These are phyloP conservation scores for Sylvicapra grimmia DNA, from an alignment of 2,113 vertebrate species.

Conservation along the genomic window DNA sequence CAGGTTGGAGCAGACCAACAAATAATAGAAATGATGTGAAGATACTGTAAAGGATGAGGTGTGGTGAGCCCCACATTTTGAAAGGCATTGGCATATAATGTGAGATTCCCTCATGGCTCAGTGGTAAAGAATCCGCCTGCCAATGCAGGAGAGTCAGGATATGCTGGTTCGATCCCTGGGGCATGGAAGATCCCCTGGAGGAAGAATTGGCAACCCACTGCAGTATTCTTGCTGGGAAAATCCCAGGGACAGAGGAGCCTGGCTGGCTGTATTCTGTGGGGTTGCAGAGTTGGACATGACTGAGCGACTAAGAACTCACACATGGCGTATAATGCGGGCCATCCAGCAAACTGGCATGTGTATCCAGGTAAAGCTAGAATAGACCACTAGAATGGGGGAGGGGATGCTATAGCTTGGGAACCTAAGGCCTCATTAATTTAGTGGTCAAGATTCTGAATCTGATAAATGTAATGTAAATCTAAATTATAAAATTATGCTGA, in stretches of 20 bases:
- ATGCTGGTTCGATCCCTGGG: background rate
- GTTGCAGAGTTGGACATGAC: background rate
- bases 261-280: background rate
- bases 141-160: background rate
- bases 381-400: no score
- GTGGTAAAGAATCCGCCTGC: background rate
- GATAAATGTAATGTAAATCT: background rate
- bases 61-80: background rate
- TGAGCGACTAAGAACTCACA: background rate
- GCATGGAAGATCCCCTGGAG: background rate
- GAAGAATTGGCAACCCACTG: background rate
- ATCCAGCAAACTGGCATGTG: background rate
- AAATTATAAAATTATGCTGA: background rate
- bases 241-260: background rate
- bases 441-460: background rate
- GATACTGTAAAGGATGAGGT: background rate
- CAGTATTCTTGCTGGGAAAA: background rate
- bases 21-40: background rate
- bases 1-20: background rate
- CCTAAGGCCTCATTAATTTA: background rate
- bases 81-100: background rate
- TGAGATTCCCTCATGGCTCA: background rate
- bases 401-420: background rate
- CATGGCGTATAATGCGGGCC: background rate
- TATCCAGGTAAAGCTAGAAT: background rate